These are phyloP conservation scores for Periophthalmodon schlosseri DNA, from an alignment of 2,113 vertebrate genomes.

Conservation along the genomic window DNA sequence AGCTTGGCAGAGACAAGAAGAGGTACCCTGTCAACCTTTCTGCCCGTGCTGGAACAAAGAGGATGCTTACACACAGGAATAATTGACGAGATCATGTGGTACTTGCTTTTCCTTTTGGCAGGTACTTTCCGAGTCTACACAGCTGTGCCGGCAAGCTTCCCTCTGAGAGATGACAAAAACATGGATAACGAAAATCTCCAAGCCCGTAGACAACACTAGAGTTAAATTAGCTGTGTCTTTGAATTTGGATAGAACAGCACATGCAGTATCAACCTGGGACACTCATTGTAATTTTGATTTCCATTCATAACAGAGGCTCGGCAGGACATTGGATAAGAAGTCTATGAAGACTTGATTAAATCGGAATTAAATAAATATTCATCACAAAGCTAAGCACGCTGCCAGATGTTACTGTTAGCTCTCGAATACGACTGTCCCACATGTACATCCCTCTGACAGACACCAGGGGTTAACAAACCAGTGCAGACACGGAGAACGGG, in stretches of 20 bases:
- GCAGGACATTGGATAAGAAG: constrained; percentile 44
- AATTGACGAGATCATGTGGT: constrained; percentile 66
- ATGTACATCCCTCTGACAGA: constrained; percentile 54
- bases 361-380: constrained; percentile 62
- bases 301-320: constrained; percentile 45
- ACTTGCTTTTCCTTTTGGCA: constrained; percentile 62
- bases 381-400: constrained; percentile 42
- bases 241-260: constrained; percentile 66
- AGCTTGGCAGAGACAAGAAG: constrained; percentile 58
- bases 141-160: constrained; percentile 68
- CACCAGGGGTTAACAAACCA: constrained; percentile 37
- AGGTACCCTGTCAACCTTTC: constrained; percentile 62
- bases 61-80: constrained; percentile 56
- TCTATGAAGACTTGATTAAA: constrained; percentile 64
- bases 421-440: constrained; percentile 41
- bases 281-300: constrained; percentile 55
- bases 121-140: constrained; percentile 62
- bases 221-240: constrained; percentile 71
- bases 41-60: constrained; percentile 62
- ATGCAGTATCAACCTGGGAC: constrained; percentile 64
- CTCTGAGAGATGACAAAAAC: constrained; percentile 59
- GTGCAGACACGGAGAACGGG: constrained; percentile 20
- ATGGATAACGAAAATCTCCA: constrained; percentile 63
- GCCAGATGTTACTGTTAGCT: constrained; percentile 68
- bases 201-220: constrained; percentile 58